phyloP scores from a whole-genome alignment of 2,888 invertebrate species.

The Diloba caeruleocephala region DNA sequence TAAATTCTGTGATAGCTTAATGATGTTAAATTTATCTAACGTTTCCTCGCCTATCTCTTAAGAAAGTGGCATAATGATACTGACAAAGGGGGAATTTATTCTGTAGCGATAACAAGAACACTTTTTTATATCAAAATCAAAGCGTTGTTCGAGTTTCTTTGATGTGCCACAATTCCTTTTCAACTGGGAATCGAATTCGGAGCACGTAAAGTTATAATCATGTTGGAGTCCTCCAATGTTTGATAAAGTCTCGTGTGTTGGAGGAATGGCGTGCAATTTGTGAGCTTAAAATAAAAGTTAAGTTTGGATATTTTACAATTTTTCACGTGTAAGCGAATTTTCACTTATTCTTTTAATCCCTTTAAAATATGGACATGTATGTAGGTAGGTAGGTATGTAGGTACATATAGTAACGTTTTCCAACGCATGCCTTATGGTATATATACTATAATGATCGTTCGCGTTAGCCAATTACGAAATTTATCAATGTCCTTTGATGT shows the following conservation, averaged over 20 bases:
- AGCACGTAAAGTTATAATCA: conserved; percentile 87
- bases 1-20: conserved; percentile 44
- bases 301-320: conserved; percentile 33
- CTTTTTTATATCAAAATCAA: conserved; percentile 83
- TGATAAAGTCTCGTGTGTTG: conserved; percentile 79
- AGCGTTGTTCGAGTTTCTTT: conserved; percentile 80
- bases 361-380: too few relatives aligned
- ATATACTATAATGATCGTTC: too few relatives aligned
- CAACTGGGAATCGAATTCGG: conserved; percentile 74
- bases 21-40: conserved; percentile 53
- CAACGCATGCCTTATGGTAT: too few relatives aligned
- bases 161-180: conserved; percentile 79
- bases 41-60: conserved; percentile 49
- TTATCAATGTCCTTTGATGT: too few relatives aligned
- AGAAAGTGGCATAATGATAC: conserved; percentile 64
- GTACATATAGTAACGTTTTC: too few relatives aligned
- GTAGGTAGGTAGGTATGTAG: too few relatives aligned
- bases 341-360: too few relatives aligned
- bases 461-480: too few relatives aligned
- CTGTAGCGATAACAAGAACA: conserved; percentile 79
- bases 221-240: conserved; percentile 85
- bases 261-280: conserved; percentile 80
- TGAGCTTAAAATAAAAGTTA: conserved; percentile 65
- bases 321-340: too few relatives aligned
- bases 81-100: conserved; percentile 69